These are phyloP conservation scores for Drosophila ezoana DNA, from an alignment of 2,888 invertebrate genomes.

Conservation along the genomic window DNA sequence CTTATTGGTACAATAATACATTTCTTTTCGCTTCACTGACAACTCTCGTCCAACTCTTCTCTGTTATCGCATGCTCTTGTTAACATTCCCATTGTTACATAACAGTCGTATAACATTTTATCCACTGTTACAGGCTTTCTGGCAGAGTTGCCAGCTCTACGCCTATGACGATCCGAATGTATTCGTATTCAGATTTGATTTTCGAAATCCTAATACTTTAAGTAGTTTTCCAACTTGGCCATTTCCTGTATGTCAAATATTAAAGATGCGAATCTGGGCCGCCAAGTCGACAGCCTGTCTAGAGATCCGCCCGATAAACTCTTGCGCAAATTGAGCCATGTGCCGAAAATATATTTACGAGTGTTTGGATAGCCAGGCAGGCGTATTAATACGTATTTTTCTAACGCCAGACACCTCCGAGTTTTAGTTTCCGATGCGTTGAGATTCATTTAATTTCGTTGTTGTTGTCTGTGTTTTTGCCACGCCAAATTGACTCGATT, in stretches of 20 bases:
- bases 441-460: constrained; percentile 3
- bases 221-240: not conserved
- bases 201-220: no score
- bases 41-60: no score
- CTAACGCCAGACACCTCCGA: constrained; percentile 37
- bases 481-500: constrained; percentile 50
- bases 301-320: constrained; percentile 12
- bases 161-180: no score
- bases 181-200: no score
- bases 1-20: no score
- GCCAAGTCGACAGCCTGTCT: constrained; percentile 34
- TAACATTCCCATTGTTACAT: no score
- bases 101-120: no score
- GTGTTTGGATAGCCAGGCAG: constrained; percentile 14
- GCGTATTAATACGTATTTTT: constrained; percentile 14
- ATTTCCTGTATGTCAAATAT: constrained; percentile 4
- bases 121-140: no score
- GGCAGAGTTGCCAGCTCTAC: no score
- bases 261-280: not conserved
- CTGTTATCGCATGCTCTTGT: no score
- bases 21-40: no score
- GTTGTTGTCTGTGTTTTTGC: constrained; percentile 13
- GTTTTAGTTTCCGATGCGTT: constrained; percentile 6
- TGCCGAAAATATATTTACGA: constrained; percentile 15
- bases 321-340: constrained; percentile 30